Conservation (phyloP, 2,113 vertebrate species). For the Gallinago jamesoni region DNA sequence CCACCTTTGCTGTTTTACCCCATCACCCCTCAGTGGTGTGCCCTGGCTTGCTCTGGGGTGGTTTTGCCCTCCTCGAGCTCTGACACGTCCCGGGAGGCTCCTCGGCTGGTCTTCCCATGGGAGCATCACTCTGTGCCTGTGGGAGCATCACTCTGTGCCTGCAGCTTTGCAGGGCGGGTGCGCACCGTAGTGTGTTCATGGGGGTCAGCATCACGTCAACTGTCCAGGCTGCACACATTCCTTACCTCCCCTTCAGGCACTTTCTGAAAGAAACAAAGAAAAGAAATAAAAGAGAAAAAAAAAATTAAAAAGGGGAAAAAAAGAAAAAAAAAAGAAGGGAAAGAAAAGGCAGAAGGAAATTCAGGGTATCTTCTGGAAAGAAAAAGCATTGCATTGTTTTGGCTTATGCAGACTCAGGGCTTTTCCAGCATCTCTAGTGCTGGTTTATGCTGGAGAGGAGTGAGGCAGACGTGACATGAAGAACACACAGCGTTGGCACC, state of each 20-base stretch:
- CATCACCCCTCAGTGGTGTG: background rate
- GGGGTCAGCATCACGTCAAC: background rate
- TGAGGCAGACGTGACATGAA: background rate
- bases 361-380: background rate
- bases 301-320: fast-evolving
- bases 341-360: fast-evolving
- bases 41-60: background rate
- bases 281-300: no score
- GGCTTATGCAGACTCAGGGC: background rate
- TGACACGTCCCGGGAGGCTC: background rate
- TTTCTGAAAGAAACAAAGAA: background rate
- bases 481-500: fast-evolving
- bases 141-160: background rate
- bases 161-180: fast-evolving
- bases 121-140: fast-evolving
- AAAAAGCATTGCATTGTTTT: background rate
- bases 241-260: background rate
- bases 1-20: background rate
- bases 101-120: fast-evolving
- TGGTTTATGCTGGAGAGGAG: background rate
- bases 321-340: no score
- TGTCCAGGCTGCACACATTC: background rate
- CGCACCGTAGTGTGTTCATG: fast-evolving
- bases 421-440: background rate
- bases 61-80: background rate